Evolutionary conservation across 2,888 invertebrate genomes (phyloP), one percentile per base, ranked within the genome.

Genomic region (Cryptocheilus praepositus): DNA sequence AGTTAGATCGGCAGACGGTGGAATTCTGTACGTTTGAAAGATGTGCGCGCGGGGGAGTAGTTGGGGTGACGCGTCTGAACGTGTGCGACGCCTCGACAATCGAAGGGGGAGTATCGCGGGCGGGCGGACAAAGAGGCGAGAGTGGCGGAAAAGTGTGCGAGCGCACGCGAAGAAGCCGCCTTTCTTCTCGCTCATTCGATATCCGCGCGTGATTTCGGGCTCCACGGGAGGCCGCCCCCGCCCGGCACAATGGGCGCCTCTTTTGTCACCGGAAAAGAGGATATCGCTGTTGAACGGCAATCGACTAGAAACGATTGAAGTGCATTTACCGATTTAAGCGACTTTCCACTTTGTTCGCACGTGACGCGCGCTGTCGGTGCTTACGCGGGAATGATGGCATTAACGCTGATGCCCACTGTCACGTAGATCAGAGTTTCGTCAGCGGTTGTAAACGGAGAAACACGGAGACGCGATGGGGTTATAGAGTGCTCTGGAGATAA

Each of bases 231-330:
- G 18, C 21, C 22, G 28, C 67, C 36, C 22, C 21, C 22, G 28
- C 67, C 46, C 56, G 19, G 60, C 44, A 71, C 71, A 67, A 71
- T 70, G 60, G 73, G 58, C 43, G 64, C 57, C 59, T 71, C 77
- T 77, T 77, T 77, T 76, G 74, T 80, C 73, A 72, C 59, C 59
- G 65, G 67, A 67, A 68, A 80, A 84, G 81, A 81, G 79, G 77
- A 80, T 82, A 83, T 77, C 75, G 71, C 67, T 78, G 81, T 79
- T 76, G 76, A 73, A 74, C 74, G 73, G 63, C 81, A 81, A 82
- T 83, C 80, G 83, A 79, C 71, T 74, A 74, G 78, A 81, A 83
- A 79, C 78, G 76, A 83, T 81, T 80, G 76, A 79, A 70, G 63
- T 70, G 70, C 36, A 36, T 78, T 78, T 74, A 70, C 74, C 63